These are phyloP conservation scores for Echinometra lucunter DNA, from an alignment of 53 echinoderm and acorn worm species.

Conservation along the genomic window DNA sequence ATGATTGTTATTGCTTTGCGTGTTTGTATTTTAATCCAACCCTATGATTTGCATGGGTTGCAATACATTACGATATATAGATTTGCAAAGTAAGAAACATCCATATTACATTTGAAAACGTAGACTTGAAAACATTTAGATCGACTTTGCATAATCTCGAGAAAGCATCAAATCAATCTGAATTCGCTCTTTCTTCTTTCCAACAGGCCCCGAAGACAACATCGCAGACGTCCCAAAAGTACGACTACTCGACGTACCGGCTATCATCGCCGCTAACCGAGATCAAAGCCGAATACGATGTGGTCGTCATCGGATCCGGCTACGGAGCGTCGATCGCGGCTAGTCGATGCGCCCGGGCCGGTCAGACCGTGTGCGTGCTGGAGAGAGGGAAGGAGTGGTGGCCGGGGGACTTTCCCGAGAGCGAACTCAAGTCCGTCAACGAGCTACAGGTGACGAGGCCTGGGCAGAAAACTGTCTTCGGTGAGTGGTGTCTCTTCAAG, in stretches of 20 bases:
- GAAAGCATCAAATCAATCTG: too few species aligned
- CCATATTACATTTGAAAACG: too few species aligned
- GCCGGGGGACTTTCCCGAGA: slow-evolving; percentile 85
- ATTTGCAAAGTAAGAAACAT: too few species aligned
- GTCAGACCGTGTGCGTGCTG: slow-evolving; percentile 80
- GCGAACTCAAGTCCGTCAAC: slow-evolving; percentile 66
- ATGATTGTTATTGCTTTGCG: too few species aligned
- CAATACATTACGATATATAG: too few species aligned
- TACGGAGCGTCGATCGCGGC: slow-evolving; percentile 86
- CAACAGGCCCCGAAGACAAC: not conserved
- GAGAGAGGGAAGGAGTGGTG: slow-evolving; percentile 89
- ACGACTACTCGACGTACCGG: slow-evolving; percentile 72
- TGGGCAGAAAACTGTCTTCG: slow-evolving; percentile 33
- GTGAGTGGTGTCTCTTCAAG: not conserved
- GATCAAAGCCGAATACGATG: slow-evolving; percentile 78
- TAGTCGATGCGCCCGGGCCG: slow-evolving; percentile 85
- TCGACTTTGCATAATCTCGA: too few species aligned
- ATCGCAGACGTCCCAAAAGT: not conserved
- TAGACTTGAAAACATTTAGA: too few species aligned
- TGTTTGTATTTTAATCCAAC: too few species aligned
- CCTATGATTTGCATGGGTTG: too few species aligned
- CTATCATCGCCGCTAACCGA: slow-evolving; percentile 78
- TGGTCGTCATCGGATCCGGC: slow-evolving; percentile 87
- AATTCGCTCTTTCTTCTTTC: not conserved
- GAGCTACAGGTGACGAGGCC: slow-evolving; percentile 80